Conservation (phyloP, 2,888 invertebrate genomes). For the Argynnis bischoffii region DNA sequence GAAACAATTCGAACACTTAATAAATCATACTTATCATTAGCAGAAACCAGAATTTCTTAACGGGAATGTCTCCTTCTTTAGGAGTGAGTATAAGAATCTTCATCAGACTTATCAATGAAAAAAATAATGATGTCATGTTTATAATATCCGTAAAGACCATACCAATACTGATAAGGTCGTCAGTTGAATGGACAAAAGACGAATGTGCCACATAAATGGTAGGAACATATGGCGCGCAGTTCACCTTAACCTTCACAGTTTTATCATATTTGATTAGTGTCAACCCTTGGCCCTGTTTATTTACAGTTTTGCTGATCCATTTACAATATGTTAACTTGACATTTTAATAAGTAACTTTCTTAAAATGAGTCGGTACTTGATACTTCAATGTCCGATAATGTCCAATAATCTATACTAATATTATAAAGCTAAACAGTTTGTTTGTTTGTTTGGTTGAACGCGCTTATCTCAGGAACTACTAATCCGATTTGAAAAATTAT, state of each 20-base stretch:
- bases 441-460: no score
- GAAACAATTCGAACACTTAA: no score
- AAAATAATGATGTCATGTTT: constrained; percentile 17
- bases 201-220: constrained; percentile 30
- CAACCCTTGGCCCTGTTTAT: constrained; percentile 37
- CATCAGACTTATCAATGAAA: constrained; percentile 13
- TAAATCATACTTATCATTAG: neutral
- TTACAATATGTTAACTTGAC: constrained; percentile 4
- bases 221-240: constrained; percentile 63
- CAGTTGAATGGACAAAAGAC: constrained; percentile 36
- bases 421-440: no score
- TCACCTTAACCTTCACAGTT: constrained; percentile 64
- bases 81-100: neutral
- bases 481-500: no score
- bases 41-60: neutral
- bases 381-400: neutral
- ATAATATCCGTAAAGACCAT: constrained; percentile 29
- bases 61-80: neutral
- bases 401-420: no score
- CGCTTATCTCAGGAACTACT: no score
- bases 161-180: constrained; percentile 26
- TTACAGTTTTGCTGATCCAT: constrained; percentile 30
- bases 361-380: neutral
- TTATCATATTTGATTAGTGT: constrained; percentile 40
- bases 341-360: neutral